phyloP scores from a whole-genome alignment of 2,113 vertebrate species.

The Mystacornis crossleyi region DNA sequence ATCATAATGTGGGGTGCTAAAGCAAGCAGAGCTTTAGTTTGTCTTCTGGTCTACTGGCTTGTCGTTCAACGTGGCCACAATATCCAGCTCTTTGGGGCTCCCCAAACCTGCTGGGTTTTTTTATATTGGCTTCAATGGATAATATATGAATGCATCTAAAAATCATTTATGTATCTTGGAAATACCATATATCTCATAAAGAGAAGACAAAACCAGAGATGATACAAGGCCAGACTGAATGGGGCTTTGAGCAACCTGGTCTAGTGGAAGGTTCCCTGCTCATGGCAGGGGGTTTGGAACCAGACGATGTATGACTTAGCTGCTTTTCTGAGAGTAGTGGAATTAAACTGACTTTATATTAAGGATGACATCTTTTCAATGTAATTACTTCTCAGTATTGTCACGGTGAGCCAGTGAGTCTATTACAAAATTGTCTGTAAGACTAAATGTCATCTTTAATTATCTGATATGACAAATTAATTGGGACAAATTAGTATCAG shows the following conservation, averaged over 20 bases:
- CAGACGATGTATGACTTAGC: background rate
- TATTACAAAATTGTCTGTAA: background rate
- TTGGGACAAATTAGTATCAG: background rate
- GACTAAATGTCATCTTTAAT: constrained; percentile 27
- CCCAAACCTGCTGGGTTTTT: background rate
- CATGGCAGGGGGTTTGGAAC: background rate
- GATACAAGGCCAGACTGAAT: background rate
- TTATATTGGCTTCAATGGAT: background rate
- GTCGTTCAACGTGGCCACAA: background rate
- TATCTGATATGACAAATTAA: constrained; percentile 8
- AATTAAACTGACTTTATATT: background rate
- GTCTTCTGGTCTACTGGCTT: background rate
- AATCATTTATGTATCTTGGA: background rate
- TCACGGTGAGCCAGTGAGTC: background rate
- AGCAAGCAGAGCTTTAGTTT: background rate
- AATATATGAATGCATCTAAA: background rate
- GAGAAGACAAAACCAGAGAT: background rate
- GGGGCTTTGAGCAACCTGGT: background rate
- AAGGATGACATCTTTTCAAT: background rate
- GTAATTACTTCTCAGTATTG: background rate
- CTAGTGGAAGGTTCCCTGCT: background rate
- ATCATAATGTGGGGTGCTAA: background rate
- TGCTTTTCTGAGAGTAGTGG: background rate
- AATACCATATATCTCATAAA: background rate
- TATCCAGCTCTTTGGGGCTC: background rate